Evolutionary conservation across 2,888 invertebrate genomes (phyloP), one percentile per base, ranked within the genome.

Genomic region (Panzeria rudis): DNA sequence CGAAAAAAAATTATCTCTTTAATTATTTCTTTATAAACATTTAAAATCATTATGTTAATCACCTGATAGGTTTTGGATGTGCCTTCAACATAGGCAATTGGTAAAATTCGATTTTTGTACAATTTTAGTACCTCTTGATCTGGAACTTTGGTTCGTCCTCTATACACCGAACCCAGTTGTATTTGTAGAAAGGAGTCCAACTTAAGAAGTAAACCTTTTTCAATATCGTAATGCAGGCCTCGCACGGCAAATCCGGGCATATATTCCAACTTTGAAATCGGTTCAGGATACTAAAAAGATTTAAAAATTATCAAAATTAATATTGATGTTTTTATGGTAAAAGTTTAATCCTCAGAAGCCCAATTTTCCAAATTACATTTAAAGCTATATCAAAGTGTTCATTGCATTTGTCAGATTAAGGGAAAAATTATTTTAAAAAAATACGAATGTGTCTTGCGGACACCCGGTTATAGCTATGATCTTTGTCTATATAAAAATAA

Each of bases 171-270:
- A 62, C 98, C 99, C 91, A 98, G 95, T 92, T 99, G 99, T 87
- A 99, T 98, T 95, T 99, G 98, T 87, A 98, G 94, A 92, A 98
- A 99, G 2, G 98, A 97, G 93, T 99, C 99, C 88, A 99, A 94
- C 92, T 99, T 99, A 88, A 99, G 93, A 29, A 99, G 94, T 15
- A 98, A 93, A 3, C 99, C 98, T 93, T 98, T 98, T 92, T 97
- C 96, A 90, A 98, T 97, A 91, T 99, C 99, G 94, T 98, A 99
- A 93, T 99, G 99, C n/a, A 99, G 94, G 44, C 99, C 99, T 86
- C 99, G 94, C 0, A 99, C 97, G 17, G 98, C 98, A 94, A 98
- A 99, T 87, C 96, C 95, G n/a, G 98, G 97, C 90, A 96, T 95
- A 92, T 98, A 99, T 88, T 97, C 95, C 73, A 98, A 93, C 80